A percentile compares a stretch with the other conserved stretches of the same genome.
Conservation (phyloP, 2,888 invertebrate species). For the Andrena hattorfiana region DNA sequence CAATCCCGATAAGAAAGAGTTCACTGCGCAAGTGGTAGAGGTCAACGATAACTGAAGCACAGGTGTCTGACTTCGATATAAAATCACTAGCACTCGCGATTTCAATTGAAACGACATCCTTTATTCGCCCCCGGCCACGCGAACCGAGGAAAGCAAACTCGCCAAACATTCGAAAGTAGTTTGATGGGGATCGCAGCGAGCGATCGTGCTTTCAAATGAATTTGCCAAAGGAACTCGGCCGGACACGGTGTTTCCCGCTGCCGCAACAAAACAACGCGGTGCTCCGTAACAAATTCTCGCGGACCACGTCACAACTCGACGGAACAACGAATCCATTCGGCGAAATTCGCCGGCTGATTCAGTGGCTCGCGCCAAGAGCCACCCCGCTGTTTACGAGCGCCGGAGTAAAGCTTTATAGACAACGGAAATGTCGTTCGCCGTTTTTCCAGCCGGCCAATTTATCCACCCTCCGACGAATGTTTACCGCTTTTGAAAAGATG, state of each 20-base stretch:
- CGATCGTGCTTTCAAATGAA: not conserved
- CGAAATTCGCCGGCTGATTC: constrained; percentile 8
- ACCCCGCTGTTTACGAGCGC: constrained; percentile 25
- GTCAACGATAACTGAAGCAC: not conserved
- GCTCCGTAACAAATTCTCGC: constrained; percentile 20
- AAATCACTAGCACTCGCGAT: no score
- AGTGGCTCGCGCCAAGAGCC: constrained; percentile 6
- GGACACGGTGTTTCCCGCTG: not conserved
- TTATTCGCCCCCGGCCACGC: no score
- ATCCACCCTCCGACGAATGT: constrained; percentile 8
- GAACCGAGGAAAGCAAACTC: no score
- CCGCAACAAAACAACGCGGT: not conserved
- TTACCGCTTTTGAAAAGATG: constrained; percentile 7
- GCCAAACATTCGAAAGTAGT: not conserved
- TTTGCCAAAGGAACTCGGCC: not conserved
- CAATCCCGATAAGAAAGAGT: not conserved
- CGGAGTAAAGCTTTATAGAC: constrained; percentile 9
- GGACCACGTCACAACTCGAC: constrained; percentile 18
- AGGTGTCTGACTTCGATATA: not conserved
- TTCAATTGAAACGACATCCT: no score
- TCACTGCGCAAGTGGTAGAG: not conserved
- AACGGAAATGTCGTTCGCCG: constrained; percentile 23
- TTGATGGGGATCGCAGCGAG: constrained; percentile 4
- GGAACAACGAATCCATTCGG: constrained; percentile 25
- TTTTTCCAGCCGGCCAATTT: not conserved